Base-by-base conservation (phyloP, 2,797 vertebrate species). In the Tokudaia tokunoshimensis region DNA sequence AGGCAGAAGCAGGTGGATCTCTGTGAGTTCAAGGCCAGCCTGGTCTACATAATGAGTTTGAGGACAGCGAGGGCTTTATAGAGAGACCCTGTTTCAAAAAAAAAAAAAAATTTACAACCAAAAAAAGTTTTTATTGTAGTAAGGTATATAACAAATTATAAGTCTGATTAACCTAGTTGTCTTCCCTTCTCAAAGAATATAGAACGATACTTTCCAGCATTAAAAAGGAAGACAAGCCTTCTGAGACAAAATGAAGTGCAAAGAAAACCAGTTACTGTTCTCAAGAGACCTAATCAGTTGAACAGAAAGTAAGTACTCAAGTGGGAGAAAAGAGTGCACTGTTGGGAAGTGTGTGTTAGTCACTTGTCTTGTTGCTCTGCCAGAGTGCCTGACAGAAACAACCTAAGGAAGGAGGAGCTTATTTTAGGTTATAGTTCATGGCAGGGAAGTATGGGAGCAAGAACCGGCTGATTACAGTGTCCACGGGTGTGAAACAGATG, bases 261-360 rank as follows among this genome's bases (percentile, higher is more conserved):
- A 97, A 99, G 98, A 92, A 98, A 98, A 94, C 99, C 98, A 97
- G 98, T 97, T 61, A 59, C 98, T 13, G 63, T 98, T 34, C 82
- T 99, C 6, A 98, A 98, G 98, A 99, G 99, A 96, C 99, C 99
- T 8, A 97, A 99, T 93, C 99, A 98, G 26, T 98, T 99, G 90
- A 99, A 98, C 74, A 99, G 99, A 95, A 99, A 99, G 99, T 99
- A 98, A 99, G 98, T 98, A 67, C 29, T 90, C 37, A 90, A 65
- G 47, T 85, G 47, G 19, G 89, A 74, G 17, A 92, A 65, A 44
- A 80, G 10, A 91, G 12, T 96, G 72, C 41, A 2, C 31, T 31
- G 34, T 22, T 41, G 4, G 10, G 20, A 37, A 34, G 26, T 75
- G 29, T 76, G 11, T 17, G 20, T 19, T 57, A 57, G 52, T 55